These are phyloP conservation scores for Speoplatyrhinus poulsoni DNA, from an alignment of 2,113 vertebrate genomes.

Conservation along the genomic window DNA sequence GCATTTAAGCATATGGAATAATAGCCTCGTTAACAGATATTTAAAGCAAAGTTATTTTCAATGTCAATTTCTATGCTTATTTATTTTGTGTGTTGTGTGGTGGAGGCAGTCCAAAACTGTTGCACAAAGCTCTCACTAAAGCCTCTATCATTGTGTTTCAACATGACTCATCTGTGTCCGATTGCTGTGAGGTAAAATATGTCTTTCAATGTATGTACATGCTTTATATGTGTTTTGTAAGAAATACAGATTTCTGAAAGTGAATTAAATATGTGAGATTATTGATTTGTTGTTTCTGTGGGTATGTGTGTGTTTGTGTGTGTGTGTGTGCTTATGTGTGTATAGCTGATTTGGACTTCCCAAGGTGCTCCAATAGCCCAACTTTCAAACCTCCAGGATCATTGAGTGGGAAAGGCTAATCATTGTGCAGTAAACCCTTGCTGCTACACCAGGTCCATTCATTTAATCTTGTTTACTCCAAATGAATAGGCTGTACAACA, in stretches of 20 bases:
- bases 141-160: no score
- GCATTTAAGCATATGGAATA: slow-evolving; percentile 31
- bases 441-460: slow-evolving; percentile 26
- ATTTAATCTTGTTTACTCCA: slow-evolving; percentile 50
- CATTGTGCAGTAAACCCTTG: slow-evolving; percentile 2
- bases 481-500: slow-evolving; percentile 43
- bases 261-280: not conserved
- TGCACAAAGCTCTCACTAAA: no score
- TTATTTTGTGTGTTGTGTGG: no score
- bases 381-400: slow-evolving; percentile 5
- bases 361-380: not conserved
- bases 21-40: slow-evolving; percentile 1
- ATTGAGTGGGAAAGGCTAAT: slow-evolving; percentile 22
- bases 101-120: no score
- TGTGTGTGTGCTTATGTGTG: not conserved
- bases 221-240: no score
- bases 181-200: not conserved
- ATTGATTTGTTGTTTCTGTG: not conserved
- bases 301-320: not conserved
- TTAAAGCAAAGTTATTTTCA: no score
- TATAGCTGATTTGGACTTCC: not conserved
- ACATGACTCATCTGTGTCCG: not conserved
- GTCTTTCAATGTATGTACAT: not conserved
- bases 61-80: no score
- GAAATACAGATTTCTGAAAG: not conserved